Percentiles rank a stretch among this genome's conserved stretches.
phyloP scores from a whole-genome alignment of 2,797 vertebrate species.

The Monodelphis domestica region DNA sequence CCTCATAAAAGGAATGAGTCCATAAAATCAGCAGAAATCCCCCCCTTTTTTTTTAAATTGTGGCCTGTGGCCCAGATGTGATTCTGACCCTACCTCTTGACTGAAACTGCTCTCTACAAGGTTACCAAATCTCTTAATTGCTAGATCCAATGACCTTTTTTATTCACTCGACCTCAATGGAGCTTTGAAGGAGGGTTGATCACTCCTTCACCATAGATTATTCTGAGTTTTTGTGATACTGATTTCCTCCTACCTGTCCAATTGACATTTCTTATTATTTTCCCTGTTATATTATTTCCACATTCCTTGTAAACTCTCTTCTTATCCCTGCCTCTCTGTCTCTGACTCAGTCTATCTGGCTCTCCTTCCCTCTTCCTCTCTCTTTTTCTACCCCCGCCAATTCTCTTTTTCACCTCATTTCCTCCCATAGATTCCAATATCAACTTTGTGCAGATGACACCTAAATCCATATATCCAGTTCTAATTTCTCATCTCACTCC shows the following conservation, averaged over 20 bases:
- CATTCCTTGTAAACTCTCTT: neutral
- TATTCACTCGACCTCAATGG: neutral
- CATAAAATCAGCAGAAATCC: neutral
- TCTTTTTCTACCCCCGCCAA: constrained; percentile 35
- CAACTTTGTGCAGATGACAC: neutral
- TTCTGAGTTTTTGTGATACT: neutral
- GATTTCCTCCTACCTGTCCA: neutral
- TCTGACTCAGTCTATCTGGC: neutral
- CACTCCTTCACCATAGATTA: neutral
- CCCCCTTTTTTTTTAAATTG: neutral
- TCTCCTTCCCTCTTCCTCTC: neutral
- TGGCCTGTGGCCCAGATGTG: neutral
- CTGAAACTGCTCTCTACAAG: neutral
- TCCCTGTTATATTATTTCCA: neutral
- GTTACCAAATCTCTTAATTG: neutral
- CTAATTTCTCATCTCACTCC: neutral
- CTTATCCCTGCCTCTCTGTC: neutral
- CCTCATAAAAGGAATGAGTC: neutral
- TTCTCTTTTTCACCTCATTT: constrained; percentile 45
- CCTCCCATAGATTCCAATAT: neutral
- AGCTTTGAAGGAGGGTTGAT: neutral
- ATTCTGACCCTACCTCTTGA: neutral
- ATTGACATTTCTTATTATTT: neutral
- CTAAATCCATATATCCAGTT: neutral
- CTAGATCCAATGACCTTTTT: neutral